Conservation (phyloP, 2,888 invertebrate genomes). For the Tolmerus cingulatus region DNA sequence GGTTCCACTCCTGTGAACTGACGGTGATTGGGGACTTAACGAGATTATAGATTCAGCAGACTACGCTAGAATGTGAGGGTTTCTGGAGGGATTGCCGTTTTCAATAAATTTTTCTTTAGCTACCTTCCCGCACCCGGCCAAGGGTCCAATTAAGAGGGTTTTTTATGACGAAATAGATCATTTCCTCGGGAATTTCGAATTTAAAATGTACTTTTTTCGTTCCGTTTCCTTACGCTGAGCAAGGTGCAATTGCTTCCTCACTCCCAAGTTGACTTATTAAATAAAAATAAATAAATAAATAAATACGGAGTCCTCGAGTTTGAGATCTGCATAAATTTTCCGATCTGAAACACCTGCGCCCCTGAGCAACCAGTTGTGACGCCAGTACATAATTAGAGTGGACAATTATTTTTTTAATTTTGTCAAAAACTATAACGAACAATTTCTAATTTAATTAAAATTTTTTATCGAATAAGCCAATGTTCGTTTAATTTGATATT, state of each 20-base stretch:
- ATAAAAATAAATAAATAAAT: neutral
- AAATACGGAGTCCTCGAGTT: neutral
- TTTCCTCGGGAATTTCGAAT: neutral
- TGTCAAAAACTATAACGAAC: too few relatives aligned
- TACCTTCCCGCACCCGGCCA: neutral
- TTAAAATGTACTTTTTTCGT: neutral
- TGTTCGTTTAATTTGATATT: too few relatives aligned
- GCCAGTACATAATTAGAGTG: neutral
- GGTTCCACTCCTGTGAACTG: conserved; percentile 8
- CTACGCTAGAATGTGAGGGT: neutral
- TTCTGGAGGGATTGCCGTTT: neutral
- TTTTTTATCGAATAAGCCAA: too few relatives aligned
- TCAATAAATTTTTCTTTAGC: neutral
- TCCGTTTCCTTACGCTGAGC: neutral
- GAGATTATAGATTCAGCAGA: conserved; percentile 15
- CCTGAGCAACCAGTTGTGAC: neutral
- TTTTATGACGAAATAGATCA: neutral
- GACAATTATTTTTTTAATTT: neutral
- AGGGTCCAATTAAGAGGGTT: neutral
- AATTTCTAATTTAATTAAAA: too few relatives aligned
- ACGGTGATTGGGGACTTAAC: conserved; percentile 27
- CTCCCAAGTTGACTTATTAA: neutral
- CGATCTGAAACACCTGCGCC: neutral
- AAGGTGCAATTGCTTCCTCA: neutral
- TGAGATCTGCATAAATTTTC: neutral